phyloP scores from a whole-genome alignment of 2,888 invertebrate species.

The Cyclophora punctaria region DNA sequence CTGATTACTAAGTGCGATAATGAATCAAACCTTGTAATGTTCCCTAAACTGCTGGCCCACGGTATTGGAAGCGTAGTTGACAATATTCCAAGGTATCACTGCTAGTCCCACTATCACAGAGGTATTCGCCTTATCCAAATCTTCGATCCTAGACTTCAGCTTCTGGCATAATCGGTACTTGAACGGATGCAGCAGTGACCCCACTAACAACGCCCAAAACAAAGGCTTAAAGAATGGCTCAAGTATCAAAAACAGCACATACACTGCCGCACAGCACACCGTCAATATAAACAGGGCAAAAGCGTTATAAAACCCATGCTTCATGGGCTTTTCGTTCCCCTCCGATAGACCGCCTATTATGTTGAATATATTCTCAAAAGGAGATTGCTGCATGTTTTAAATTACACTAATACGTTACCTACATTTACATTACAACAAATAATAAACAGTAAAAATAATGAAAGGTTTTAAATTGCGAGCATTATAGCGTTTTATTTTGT shows the following conservation, averaged over 20 bases:
- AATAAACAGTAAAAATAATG: background rate
- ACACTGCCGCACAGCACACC: conserved; percentile 80
- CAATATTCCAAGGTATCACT: conserved; percentile 83
- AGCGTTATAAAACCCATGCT: conserved; percentile 93
- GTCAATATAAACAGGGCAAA: conserved; percentile 85
- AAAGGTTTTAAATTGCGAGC: background rate
- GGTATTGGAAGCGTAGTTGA: conserved; percentile 83
- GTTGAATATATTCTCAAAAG: conserved; percentile 80
- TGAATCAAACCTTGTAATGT: conserved; percentile 68
- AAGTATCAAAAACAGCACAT: conserved; percentile 87
- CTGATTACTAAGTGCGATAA: background rate
- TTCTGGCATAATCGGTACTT: conserved; percentile 86
- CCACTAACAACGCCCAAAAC: conserved; percentile 96
- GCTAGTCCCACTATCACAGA: conserved; percentile 77
- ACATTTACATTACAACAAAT: conserved; percentile 6
- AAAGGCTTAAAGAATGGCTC: conserved; percentile 95
- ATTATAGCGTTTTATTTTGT: background rate
- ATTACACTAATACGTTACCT: conserved; percentile 11
- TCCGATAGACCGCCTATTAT: conserved; percentile 81
- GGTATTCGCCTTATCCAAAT: conserved; percentile 78
- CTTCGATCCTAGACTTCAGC: conserved; percentile 86
- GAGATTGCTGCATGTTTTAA: conserved; percentile 64
- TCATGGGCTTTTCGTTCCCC: conserved; percentile 91
- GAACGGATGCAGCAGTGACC: conserved; percentile 97
- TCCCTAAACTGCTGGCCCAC: conserved; percentile 82